These are phyloP conservation scores for Eristalis arbustorum DNA, from an alignment of 2,888 invertebrate species.

Conservation along the genomic window DNA sequence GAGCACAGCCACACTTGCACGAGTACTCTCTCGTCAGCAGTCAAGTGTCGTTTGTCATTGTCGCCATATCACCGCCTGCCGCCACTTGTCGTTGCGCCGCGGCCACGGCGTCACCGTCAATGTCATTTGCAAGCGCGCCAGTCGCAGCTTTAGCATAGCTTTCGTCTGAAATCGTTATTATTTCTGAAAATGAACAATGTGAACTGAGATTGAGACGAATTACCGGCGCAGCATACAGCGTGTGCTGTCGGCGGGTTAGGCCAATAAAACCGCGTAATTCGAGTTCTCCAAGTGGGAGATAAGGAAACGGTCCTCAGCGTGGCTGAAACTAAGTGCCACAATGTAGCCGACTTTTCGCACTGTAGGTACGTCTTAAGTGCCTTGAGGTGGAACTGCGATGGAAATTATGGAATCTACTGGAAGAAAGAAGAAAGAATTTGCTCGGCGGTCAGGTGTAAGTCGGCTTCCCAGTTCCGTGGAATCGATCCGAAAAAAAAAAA, in stretches of 20 bases:
- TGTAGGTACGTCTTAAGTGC: not conserved
- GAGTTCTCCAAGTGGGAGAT: constrained; percentile 16
- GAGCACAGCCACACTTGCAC: not conserved
- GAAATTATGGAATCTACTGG: too few species aligned
- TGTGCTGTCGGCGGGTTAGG: not conserved
- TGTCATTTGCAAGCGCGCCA: constrained; percentile 32
- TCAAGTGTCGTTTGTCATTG: not conserved
- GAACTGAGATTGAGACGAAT: constrained; percentile 3
- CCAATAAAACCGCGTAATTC: constrained; percentile 6
- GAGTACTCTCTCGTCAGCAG: not conserved
- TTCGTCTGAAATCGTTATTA: constrained; percentile 4
- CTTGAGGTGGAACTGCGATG: not conserved
- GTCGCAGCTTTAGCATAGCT: not conserved
- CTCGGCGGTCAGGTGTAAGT: too few species aligned
- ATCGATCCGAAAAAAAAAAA: not conserved
- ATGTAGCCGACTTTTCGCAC: constrained; percentile 14
- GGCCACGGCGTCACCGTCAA: constrained; percentile 6
- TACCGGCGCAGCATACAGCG: not conserved
- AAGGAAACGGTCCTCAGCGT: not conserved
- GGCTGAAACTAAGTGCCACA: constrained; percentile 7
- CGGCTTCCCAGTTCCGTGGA: not conserved
- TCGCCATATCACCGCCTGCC: not conserved
- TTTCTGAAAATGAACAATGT: constrained; percentile 11
- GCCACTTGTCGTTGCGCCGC: constrained; percentile 1
- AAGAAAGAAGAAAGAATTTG: too few species aligned